Base-by-base conservation (phyloP, 1,140 invertebrate genomes). In the Drosophila littoralis region DNA sequence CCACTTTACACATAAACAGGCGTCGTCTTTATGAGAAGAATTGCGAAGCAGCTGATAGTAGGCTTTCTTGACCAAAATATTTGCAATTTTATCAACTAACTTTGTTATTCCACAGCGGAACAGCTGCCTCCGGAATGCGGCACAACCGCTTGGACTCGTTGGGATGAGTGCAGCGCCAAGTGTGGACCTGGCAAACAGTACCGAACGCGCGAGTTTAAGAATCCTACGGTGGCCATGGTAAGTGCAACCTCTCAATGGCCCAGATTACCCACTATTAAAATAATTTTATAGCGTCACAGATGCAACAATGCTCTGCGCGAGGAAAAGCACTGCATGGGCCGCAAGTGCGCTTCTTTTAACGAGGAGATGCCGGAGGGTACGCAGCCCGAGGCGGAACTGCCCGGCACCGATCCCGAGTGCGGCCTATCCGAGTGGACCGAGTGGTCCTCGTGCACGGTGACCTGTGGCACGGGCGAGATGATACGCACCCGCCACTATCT, bases 11-110 rank as follows among this genome's bases (percentile, higher is more conserved):
- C 54, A 93, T 98, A 10, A 96, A 95, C 7, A 93, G 97, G 10
- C 95, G 98, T 69, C 93, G 97, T 9, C 94, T 98, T 2, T 98
- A 98, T 83, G 97, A 98, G 82, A 98, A 97, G 92, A 95, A 94
- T 22, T 98, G 97, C 92, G 94, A 95, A 55, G 92, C 93, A 28
- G 51, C 63, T 0, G 79, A 90, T 40, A 54, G 86, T 90, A 74
- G 68, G 28, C 12, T 50, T 4, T 17, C 13, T 17, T 46, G 22
- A 28, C 0, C 22, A 15, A 7, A 17, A 46, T 7, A 46, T 46
- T 40, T 12, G 9, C 38, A 40, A 12, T 0, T 40, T 40, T 12
- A 45, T 12, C 51, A 35, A 42, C 1, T 40, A 8, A 35, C 50
- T 8, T 13, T 15, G 22, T 2, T 6, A 15, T 33, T 7, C 36